Evolutionary conservation across 1,140 invertebrate species (phyloP).

Genomic region (Agrypnia vestita): DNA sequence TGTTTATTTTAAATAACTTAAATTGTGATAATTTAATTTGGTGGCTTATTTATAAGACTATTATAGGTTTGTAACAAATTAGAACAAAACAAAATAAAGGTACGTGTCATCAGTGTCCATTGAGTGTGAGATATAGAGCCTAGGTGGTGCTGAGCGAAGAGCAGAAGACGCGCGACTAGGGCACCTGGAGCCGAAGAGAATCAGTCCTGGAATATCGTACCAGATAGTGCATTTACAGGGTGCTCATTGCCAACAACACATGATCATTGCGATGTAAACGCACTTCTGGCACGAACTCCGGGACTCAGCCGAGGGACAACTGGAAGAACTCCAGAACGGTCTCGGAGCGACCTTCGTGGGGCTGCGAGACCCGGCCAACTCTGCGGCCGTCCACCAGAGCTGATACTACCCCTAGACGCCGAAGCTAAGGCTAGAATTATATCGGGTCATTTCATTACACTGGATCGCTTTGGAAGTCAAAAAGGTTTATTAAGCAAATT

Average conservation of each 20-base stretch:
- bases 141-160: background rate
- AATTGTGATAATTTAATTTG: no score
- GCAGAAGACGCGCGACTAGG: slow-evolving; percentile 1
- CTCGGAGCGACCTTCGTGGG: background rate
- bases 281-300: slow-evolving; percentile 96
- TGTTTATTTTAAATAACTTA: no score
- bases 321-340: background rate
- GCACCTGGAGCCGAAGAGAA: slow-evolving; percentile 57
- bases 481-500: no score
- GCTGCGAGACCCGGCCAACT: no score
- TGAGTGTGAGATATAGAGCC: slow-evolving; percentile 3
- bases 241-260: slow-evolving; percentile 76
- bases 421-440: slow-evolving; percentile 25
- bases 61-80: no score
- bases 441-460: slow-evolving; percentile 20
- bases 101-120: background rate
- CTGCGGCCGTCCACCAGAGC: no score
- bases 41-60: no score
- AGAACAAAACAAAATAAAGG: background rate
- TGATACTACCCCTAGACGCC: no score
- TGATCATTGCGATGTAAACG: slow-evolving; percentile 88
- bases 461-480: background rate
- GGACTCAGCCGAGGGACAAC: slow-evolving; percentile 65
- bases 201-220: slow-evolving; percentile 91
- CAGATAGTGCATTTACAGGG: slow-evolving; percentile 99